Base-by-base conservation (phyloP, 2,113 vertebrate genomes). In the Aleadryas rufinucha region DNA sequence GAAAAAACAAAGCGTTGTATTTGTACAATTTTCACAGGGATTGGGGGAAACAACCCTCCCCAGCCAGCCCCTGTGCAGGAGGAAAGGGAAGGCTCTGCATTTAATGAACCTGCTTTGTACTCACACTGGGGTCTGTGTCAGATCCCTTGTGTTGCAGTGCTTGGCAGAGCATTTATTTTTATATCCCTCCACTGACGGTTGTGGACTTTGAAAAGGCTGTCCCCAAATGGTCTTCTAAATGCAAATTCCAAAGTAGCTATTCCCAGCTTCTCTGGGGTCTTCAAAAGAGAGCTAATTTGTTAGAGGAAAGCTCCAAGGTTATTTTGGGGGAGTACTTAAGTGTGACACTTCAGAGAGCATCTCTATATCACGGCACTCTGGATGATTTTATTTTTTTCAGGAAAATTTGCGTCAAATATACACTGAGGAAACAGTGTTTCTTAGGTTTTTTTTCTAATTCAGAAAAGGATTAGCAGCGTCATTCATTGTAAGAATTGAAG, bases 81-180 rank as follows among this genome's bases (percentile, higher is more conserved):
- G 86, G 88, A 65, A 76, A 88, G 47, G 63, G 52, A 65, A 86
- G 72, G 86, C 23, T 49, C 47, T 93, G 90, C 86, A 65, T 90
- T 65, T 85, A 87, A 86, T 83, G 95, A 94, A 77, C 71, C 27
- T 2, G 31, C 57, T 91, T 90, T 94, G 81, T 94, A 6, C 69
- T 93, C 16, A 0, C 26, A 6, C 50, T 1, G 3, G 66, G 59
- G 79, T 50, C 74, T 3, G 27, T 42, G 59, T 53, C 17, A 7
- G 72, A 18, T 70, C 77, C 47, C 90, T 77, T 39, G 77, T 84
- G 72, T 39, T 10, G 50, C 11, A 20, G 59, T 1, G 5, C 79
- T 96, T 94, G 92, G 85, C 90, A 90, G 26, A 84, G 90, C 33
- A 1, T 57, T 92, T 93, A 33, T 93, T 87, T 84, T 64, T 53